Conservation (phyloP, 2,888 invertebrate species). For the Lucinisca nassula region DNA sequence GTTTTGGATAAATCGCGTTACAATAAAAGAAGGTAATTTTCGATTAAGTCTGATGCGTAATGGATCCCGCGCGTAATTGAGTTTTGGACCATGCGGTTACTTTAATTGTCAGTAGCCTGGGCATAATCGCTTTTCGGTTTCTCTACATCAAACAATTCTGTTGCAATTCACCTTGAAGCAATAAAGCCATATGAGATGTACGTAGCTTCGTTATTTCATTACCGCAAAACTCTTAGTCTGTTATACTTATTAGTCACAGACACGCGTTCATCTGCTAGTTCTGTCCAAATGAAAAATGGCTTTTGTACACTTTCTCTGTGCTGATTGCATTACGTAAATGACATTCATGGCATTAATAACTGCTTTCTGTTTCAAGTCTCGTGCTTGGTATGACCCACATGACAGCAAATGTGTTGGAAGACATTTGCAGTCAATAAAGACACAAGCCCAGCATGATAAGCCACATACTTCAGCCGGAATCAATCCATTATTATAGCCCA, state of each 20-base stretch:
- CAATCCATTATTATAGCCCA: no score
- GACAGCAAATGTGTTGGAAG: no score
- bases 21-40: conserved; percentile 3
- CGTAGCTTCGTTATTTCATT: not conserved
- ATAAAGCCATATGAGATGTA: not conserved
- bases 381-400: no score
- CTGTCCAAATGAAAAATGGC: no score
- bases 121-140: not conserved
- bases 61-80: not conserved
- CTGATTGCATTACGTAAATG: no score
- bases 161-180: not conserved
- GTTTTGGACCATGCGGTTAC: not conserved
- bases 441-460: no score
- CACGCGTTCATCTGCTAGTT: not conserved
- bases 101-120: not conserved
- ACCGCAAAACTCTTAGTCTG: not conserved
- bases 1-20: not conserved
- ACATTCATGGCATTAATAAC: no score
- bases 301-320: no score
- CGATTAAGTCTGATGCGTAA: not conserved
- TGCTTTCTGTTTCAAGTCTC: no score
- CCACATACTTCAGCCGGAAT: no score
- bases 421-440: no score
- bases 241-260: not conserved
- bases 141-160: not conserved